Evolutionary conservation across 2,113 vertebrate species (phyloP).

Genomic region (Dicerorhinus sumatrensis): DNA sequence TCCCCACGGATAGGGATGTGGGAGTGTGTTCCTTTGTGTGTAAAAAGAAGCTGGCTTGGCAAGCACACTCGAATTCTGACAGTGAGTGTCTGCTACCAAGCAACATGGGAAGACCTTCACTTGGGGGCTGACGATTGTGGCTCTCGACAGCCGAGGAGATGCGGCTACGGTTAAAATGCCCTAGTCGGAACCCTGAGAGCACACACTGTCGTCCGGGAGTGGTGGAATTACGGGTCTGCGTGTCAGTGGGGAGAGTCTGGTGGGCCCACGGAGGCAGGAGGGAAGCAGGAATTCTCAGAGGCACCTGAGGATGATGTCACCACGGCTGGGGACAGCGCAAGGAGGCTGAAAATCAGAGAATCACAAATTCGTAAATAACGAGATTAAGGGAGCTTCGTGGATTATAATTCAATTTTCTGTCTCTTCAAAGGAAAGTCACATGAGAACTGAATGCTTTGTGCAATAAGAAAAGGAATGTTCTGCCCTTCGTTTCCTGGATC

Average conservation of each 20-base stretch:
- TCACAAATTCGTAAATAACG: constrained; percentile 55
- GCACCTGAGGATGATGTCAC: neutral
- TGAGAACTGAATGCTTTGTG: neutral
- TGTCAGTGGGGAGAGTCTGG: neutral
- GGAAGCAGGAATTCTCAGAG: neutral
- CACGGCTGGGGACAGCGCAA: neutral
- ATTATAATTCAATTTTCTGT: constrained; percentile 29
- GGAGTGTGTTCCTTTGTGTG: neutral
- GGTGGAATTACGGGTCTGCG: neutral
- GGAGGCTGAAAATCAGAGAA: neutral
- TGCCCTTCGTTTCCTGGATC: neutral
- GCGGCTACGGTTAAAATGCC: neutral
- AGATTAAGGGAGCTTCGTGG: constrained; percentile 12
- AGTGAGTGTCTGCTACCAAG: neutral
- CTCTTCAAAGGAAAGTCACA: neutral
- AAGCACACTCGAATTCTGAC: neutral
- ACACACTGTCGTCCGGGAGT: neutral
- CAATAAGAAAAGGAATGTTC: neutral
- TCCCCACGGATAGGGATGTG: neutral
- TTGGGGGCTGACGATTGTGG: neutral
- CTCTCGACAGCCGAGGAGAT: neutral
- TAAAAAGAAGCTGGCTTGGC: neutral
- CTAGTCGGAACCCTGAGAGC: neutral
- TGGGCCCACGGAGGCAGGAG: neutral
- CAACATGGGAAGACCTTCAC: neutral